phyloP scores from a whole-genome alignment of 1,140 invertebrate genomes.

The Habropoda laboriosa region DNA sequence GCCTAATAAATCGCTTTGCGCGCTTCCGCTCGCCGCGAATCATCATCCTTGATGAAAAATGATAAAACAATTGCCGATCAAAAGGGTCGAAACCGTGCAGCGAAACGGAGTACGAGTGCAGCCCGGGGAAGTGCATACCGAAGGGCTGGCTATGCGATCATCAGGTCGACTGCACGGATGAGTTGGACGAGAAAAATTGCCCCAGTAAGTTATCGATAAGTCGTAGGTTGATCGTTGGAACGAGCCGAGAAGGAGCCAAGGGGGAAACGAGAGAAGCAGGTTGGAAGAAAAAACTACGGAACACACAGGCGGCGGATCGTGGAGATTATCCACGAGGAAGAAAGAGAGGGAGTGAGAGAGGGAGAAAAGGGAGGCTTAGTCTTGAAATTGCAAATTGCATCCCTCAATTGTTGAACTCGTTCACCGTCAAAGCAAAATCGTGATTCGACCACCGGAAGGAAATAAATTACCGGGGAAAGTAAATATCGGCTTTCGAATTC shows the following conservation, averaged over 20 bases:
- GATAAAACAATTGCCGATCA: slow-evolving; percentile 27
- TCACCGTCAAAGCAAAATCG: slow-evolving; percentile 27
- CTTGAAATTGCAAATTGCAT: slow-evolving; percentile 49
- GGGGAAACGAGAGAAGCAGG: slow-evolving; percentile 6
- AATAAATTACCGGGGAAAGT: slow-evolving; percentile 26
- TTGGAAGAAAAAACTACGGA: slow-evolving; percentile 47
- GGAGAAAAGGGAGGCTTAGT: background rate
- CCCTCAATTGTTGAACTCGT: slow-evolving; percentile 12
- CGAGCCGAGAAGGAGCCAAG: slow-evolving; percentile 42
- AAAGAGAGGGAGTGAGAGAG: background rate
- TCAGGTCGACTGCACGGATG: slow-evolving; percentile 85
- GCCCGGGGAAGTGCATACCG: slow-evolving; percentile 78
- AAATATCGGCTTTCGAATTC: slow-evolving; percentile 21
- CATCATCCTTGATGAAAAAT: background rate
- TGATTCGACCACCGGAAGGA: slow-evolving; percentile 9
- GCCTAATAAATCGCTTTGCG: too few relatives aligned
- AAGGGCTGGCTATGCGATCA: slow-evolving; percentile 88
- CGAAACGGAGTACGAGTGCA: slow-evolving; percentile 77
- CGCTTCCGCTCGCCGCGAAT: too few relatives aligned
- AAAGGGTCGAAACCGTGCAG: slow-evolving; percentile 77
- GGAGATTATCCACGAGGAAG: slow-evolving; percentile 14
- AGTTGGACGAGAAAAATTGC: slow-evolving; percentile 87
- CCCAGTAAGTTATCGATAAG: slow-evolving; percentile 80
- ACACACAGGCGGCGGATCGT: slow-evolving; percentile 33
- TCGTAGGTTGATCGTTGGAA: slow-evolving; percentile 12